phyloP scores from a whole-genome alignment of 2,888 invertebrate genomes.

The Helleia helle region DNA sequence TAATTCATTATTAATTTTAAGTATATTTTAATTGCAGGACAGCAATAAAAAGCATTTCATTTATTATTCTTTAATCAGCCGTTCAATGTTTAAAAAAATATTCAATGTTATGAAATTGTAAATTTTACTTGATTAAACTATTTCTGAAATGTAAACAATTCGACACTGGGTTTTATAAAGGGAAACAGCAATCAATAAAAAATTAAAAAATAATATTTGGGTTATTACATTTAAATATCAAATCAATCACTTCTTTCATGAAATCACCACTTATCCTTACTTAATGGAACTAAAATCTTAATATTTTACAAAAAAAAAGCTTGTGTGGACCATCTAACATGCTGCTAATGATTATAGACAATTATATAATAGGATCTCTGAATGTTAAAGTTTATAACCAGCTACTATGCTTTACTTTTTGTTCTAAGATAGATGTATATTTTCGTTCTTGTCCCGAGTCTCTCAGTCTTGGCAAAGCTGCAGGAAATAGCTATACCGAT shows the following conservation, averaged over 20 bases:
- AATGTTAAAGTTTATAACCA: too few relatives aligned
- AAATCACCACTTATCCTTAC: constrained; percentile 5
- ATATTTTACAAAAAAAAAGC: neutral
- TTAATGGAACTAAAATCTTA: neutral
- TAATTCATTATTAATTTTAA: too few relatives aligned
- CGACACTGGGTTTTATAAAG: neutral
- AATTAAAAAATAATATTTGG: neutral
- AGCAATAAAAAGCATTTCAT: neutral
- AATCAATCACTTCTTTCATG: neutral
- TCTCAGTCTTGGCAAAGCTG: too few relatives aligned
- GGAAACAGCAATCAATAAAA: neutral
- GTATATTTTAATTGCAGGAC: too few relatives aligned
- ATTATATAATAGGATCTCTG: too few relatives aligned
- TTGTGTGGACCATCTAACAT: constrained; percentile 10
- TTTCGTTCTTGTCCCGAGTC: too few relatives aligned
- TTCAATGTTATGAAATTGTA: neutral
- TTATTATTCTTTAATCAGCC: constrained; percentile 2
- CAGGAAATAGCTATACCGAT: too few relatives aligned
- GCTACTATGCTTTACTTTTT: too few relatives aligned
- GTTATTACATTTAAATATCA: neutral
- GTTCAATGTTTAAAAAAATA: neutral
- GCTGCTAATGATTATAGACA: too few relatives aligned
- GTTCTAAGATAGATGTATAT: too few relatives aligned
- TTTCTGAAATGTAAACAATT: too few relatives aligned
- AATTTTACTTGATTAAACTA: neutral